phyloP scores from a whole-genome alignment of 2,113 vertebrate species.

The Charadrius vociferus region DNA sequence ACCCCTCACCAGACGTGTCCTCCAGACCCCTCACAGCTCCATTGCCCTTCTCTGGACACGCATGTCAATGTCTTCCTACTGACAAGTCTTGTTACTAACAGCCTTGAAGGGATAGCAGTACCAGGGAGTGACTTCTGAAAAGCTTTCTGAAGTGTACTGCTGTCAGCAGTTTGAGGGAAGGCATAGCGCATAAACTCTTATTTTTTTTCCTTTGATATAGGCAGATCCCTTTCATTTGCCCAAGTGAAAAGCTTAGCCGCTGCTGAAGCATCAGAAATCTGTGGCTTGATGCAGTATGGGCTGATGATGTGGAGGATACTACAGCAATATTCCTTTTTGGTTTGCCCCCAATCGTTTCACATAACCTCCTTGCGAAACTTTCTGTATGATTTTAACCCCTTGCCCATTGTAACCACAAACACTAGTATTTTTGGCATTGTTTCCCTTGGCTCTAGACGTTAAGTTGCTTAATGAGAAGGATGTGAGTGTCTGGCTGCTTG shows the following conservation, averaged over 20 bases:
- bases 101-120: fast-evolving
- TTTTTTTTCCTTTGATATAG: not conserved
- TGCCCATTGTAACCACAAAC: fast-evolving
- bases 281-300: too few relatives aligned
- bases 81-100: not conserved
- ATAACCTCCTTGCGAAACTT: not conserved
- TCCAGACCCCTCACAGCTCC: not conserved
- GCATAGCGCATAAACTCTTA: fast-evolving
- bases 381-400: not conserved
- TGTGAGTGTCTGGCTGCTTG: not conserved
- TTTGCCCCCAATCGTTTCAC: not conserved
- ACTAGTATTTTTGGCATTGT: not conserved
- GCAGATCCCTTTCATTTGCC: not conserved
- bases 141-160: not conserved
- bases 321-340: not conserved
- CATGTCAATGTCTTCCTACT: not conserved
- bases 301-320: fast-evolving
- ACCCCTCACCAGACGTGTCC: not conserved
- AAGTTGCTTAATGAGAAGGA: fast-evolving
- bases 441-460: not conserved
- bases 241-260: fast-evolving
- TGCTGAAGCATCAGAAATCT: not conserved
- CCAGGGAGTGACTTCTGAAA: not conserved
- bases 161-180: not conserved
- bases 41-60: not conserved